Base-by-base conservation (phyloP, 2,888 invertebrate genomes). In the Rotaria sp. region DNA sequence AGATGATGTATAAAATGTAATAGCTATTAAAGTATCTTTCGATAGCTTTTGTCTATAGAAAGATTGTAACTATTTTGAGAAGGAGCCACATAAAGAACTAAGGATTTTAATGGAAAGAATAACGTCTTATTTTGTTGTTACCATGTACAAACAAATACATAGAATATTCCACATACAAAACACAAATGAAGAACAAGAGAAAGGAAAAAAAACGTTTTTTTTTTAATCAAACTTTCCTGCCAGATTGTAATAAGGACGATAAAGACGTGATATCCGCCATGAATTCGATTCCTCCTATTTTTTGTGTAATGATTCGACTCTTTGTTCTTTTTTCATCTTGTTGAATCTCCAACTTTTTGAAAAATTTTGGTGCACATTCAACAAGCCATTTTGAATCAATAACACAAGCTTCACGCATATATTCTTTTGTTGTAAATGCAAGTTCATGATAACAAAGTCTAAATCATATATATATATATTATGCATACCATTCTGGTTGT, bases 201-300 rank as follows among this genome's bases (percentile, higher is more conserved):
- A n/a, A n/a, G n/a, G n/a, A 15, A 38, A 67, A 13, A 67, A 18
- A 13, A n/a, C 15, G 21, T 21, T 10, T 1, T 0, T 59, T 30
- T 11, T 30, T 67, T 67, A 67, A 67, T 35, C 67, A 67, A 67
- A 67, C 38, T 87, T 87, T 45, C 87, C 87, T 52, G 87, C 87
- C 35, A 86, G 87, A 84, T 87, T 87, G 75, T 87, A 87, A n/a
- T 87, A 85, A n/a, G 87, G 87, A 45, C 84, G 84, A 50, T 84
- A 59, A 21, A 87, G 74, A 41, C 92, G 89, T 0, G 98, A 98
- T 92, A 99, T 98, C 91, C 99, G 94, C 99, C 99, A 99, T 0
- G 97, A 95, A 91, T 99, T 99, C 0, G 97, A 96, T 91, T 99
- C 98, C 91, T 99, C 98, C 90, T 97, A 99, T 92, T 99, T 99